Evolutionary conservation across 2,797 vertebrate species (phyloP), one percentile per base, ranked within the genome.

Genomic region (Spondyliosoma cantharus): DNA sequence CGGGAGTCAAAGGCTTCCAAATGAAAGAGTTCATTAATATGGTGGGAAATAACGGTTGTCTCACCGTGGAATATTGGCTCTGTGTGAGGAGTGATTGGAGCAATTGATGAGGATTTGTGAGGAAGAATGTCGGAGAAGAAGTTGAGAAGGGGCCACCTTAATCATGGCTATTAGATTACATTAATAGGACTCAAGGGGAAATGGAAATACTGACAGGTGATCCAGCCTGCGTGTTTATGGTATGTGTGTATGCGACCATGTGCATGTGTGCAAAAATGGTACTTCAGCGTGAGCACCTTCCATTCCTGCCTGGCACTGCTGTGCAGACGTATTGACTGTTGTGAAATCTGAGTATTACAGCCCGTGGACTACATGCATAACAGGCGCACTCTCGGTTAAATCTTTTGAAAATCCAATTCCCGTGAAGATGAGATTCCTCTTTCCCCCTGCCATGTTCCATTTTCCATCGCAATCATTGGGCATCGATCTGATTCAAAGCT

Each of bases 381-480:
- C 75, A 82, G 79, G 87, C 62, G 3, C 61, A 37, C 79, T 70
- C 85, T 63, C 79, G 54, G 89, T 90, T 88, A 93, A 94, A 93
- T 92, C 92, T 93, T 91, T 76, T 89, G 48, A 89, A 93, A 94
- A 93, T 92, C 93, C 91, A 93, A 91, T 94, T 91, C 87, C 89
- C 17, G 67, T 67, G 80, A 82, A 93, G 90, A 93, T 92, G 90
- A 90, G 91, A 91, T 91, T 88, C 87, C 72, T 81, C 76, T 83
- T 82, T 88, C 83, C 79, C 77, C 60, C 2, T 20, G 61, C 87
- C 83, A 61, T 59, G 77, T 90, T 91, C 87, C 83, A 91, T 91
- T 90, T 91, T 90, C 87, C 72, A 68, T 84, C 24, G 66, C 88
- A 90, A 90, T 93, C 90, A 87, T 77, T 54, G 76, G 78, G 53